Percentiles rank a stretch among this genome's conserved stretches.
These are phyloP conservation scores for Metopolophium dirhodum DNA, from an alignment of 1,140 invertebrate genomes.

Conservation along the genomic window DNA sequence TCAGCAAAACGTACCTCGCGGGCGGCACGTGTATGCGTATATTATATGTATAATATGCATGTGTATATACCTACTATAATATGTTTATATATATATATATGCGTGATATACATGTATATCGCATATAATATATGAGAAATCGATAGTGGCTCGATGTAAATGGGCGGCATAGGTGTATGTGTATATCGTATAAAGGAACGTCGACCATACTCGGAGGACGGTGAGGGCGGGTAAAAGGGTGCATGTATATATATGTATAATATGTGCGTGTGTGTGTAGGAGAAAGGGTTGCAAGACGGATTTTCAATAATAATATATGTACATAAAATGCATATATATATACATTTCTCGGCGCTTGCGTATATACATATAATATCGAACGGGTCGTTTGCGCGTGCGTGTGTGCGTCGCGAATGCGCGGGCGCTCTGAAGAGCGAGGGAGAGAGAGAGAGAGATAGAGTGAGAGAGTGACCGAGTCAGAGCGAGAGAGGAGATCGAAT, in stretches of 20 bases:
- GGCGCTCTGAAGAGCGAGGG: background rate
- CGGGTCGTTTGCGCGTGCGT: background rate
- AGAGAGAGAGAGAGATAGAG: background rate
- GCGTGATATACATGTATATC: too few species aligned
- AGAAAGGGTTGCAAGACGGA: slow-evolving; percentile 26
- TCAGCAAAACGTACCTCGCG: background rate
- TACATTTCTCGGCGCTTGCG: background rate
- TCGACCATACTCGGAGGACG: background rate
- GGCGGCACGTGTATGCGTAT: background rate
- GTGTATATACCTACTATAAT: background rate
- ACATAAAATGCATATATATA: background rate
- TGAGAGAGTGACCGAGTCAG: background rate
- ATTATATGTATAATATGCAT: background rate
- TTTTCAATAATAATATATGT: slow-evolving; percentile 10
- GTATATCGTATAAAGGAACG: background rate
- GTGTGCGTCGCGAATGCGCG: background rate
- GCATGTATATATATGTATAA: background rate
- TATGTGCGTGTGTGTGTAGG: background rate
- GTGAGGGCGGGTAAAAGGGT: background rate
- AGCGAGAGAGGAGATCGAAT: background rate
- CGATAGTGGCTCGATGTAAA: slow-evolving; percentile 31
- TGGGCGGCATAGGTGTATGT: background rate
- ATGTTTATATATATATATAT: too few species aligned
- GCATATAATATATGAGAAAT: slow-evolving; percentile 7
- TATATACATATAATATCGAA: slow-evolving; percentile 13